Percentiles rank a stretch among this genome's conserved stretches.
Conservation (phyloP, 2,797 vertebrate species). For the Micropoecilia bifurca region DNA sequence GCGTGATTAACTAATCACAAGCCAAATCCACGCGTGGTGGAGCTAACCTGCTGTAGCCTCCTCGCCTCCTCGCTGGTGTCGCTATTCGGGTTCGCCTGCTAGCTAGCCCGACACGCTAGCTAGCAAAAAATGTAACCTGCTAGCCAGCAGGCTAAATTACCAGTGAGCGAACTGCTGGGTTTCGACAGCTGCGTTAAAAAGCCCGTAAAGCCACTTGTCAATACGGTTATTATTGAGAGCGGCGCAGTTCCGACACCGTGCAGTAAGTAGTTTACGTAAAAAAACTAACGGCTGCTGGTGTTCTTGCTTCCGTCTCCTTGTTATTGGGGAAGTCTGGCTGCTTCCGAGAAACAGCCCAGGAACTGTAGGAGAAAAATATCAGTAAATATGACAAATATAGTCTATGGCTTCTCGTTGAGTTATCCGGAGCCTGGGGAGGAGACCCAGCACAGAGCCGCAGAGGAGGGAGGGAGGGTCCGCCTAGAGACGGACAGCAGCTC, state of each 20-base stretch:
- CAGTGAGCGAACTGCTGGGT: neutral
- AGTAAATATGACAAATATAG: conserved; percentile 17
- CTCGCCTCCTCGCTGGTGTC: conserved; percentile 17
- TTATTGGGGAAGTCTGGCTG: conserved; percentile 45
- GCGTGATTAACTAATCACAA: neutral
- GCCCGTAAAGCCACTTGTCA: neutral
- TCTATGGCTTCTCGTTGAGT: conserved; percentile 55
- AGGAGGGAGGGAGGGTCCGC: conserved; percentile 56
- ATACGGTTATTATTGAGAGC: neutral
- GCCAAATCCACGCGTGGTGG: conserved; percentile 8
- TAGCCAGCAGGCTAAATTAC: conserved; percentile 62
- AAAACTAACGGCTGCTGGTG: conserved; percentile 55
- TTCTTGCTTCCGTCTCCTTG: conserved; percentile 18
- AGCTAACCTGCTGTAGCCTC: conserved; percentile 15
- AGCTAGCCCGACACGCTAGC: conserved; percentile 67
- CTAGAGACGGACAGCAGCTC: conserved; percentile 41
- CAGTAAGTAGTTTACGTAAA: conserved; percentile 25
- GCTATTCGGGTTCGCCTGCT: conserved; percentile 50
- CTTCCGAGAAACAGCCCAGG: conserved; percentile 29
- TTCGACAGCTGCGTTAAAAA: neutral
- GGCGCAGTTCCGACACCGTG: neutral
- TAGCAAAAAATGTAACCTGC: conserved; percentile 52
- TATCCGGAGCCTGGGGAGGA: conserved; percentile 36
- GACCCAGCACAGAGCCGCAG: conserved; percentile 48
- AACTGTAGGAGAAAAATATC: conserved; percentile 13